Evolutionary conservation across 64 coral and sea anemone genomes (phyloP).

Genomic region (Dendronephthya gigantea): DNA sequence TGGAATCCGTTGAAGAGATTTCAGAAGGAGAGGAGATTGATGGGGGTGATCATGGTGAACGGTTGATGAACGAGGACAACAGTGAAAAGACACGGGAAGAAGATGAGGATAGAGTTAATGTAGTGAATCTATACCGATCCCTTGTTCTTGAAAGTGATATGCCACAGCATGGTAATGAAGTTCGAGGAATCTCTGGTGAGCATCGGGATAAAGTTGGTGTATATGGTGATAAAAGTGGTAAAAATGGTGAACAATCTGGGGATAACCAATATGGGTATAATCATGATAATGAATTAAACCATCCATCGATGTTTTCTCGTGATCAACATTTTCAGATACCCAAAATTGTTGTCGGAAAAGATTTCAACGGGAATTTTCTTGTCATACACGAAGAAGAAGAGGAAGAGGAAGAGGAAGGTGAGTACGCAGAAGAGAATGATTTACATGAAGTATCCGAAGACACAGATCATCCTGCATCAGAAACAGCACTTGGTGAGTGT

Average conservation of each 20-base stretch:
- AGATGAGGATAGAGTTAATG: neutral
- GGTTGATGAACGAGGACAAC: neutral
- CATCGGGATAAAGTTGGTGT: neutral
- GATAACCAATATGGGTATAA: too few species aligned
- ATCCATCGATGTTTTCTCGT: neutral
- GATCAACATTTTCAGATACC: neutral
- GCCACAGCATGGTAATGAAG: neutral
- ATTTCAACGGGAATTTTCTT: neutral
- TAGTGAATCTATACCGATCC: slow-evolving; percentile 12
- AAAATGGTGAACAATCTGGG: neutral
- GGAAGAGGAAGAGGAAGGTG: too few species aligned
- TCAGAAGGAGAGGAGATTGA: neutral
- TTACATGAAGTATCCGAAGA: too few species aligned
- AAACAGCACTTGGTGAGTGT: neutral
- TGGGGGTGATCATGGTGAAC: neutral
- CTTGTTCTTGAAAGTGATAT: neutral
- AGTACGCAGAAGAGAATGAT: neutral
- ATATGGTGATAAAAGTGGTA: neutral
- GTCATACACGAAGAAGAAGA: neutral
- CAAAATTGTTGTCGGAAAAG: neutral
- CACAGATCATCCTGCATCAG: too few species aligned
- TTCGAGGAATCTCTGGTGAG: neutral
- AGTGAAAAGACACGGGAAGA: neutral
- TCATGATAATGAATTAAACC: neutral
- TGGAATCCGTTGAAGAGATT: neutral